A percentile compares a stretch with the other conserved stretches of the same genome.
These are phyloP conservation scores for Phymatocera aterrima DNA, from an alignment of 2,888 invertebrate species.

Conservation along the genomic window DNA sequence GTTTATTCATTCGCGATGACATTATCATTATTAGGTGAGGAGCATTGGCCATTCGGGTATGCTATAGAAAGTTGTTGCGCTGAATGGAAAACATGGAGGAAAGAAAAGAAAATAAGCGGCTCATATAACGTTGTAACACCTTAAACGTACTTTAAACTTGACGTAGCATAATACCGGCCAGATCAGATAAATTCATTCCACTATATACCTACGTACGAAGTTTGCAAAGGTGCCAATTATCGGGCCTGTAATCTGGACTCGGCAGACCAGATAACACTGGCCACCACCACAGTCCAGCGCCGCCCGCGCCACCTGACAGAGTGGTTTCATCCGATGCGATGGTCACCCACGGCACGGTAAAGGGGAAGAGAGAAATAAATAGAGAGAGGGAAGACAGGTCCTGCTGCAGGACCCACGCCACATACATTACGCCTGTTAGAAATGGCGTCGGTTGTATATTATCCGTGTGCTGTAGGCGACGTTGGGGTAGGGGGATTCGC, in stretches of 20 bases:
- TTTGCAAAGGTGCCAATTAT: constrained; percentile 38
- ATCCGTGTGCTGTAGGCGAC: constrained; percentile 54
- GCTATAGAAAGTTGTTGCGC: no score
- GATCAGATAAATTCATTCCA: constrained; percentile 37
- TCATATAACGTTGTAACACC: no score
- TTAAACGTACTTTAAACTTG: not conserved
- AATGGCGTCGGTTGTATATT: constrained; percentile 62
- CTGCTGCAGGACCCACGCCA: constrained; percentile 49
- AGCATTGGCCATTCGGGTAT: no score
- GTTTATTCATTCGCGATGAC: no score
- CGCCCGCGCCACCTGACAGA: constrained; percentile 64
- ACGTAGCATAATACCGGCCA: not conserved
- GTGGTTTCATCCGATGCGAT: constrained; percentile 58
- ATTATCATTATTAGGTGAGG: no score
- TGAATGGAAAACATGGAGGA: no score
- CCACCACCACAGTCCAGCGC: no score
- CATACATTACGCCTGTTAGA: constrained; percentile 66
- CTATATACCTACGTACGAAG: no score
- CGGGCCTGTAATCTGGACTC: constrained; percentile 35
- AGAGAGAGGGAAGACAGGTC: not conserved
- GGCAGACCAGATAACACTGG: constrained; percentile 27
- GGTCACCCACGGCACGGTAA: constrained; percentile 56
- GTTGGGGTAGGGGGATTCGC: constrained; percentile 50
- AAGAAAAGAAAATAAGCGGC: no score
- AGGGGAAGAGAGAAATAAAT: not conserved